These are phyloP conservation scores for Daphoenositta chrysoptera DNA, from an alignment of 2,113 vertebrate genomes.

Conservation along the genomic window DNA sequence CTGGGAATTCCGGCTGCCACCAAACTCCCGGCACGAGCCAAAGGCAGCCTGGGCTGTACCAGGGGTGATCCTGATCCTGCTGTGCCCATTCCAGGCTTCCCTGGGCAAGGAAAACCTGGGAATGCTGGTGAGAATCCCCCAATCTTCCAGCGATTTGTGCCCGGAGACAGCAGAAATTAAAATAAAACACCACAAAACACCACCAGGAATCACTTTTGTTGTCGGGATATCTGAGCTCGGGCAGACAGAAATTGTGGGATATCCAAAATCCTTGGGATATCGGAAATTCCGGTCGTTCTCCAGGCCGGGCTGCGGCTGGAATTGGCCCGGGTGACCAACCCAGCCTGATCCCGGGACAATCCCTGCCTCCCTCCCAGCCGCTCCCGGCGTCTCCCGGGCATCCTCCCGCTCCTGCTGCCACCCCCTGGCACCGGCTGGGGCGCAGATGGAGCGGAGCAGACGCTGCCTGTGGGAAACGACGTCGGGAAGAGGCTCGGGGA, in stretches of 20 bases:
- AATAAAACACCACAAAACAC: background rate
- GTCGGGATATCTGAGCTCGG: background rate
- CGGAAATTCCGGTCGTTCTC: background rate
- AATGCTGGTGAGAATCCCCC: background rate
- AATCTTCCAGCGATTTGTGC: background rate
- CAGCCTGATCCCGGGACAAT: too few species aligned
- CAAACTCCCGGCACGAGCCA: background rate
- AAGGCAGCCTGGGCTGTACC: background rate
- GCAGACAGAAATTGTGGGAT: background rate
- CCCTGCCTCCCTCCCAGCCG: background rate
- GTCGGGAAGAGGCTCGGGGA: background rate
- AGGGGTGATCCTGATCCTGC: background rate
- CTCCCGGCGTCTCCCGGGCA: background rate
- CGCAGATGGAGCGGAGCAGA: background rate
- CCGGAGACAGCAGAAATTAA: background rate
- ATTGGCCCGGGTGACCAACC: rapidly evolving
- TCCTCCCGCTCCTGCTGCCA: background rate
- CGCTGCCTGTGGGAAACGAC: background rate
- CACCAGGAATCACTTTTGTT: background rate
- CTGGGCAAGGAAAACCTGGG: background rate
- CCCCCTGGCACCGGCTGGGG: background rate
- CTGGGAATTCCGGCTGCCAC: background rate
- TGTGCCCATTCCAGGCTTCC: background rate
- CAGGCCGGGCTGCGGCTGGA: background rate
- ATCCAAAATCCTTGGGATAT: background rate